Evolutionary conservation across 2,888 invertebrate species (phyloP), one percentile per base, ranked within the genome.

Genomic region (Phortica okadai): DNA sequence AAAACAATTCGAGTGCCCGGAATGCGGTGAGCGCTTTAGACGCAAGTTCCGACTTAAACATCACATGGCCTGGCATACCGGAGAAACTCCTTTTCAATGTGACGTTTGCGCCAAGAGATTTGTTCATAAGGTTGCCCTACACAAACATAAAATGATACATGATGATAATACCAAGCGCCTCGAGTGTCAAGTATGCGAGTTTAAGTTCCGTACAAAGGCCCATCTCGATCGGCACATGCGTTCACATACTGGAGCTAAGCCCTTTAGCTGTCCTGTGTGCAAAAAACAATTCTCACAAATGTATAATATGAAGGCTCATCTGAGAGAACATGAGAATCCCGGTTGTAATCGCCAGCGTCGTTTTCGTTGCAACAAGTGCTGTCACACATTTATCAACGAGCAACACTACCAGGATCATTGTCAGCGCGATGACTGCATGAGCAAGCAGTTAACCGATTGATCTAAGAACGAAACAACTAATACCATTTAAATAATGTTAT

Each of bases 191-290:
- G 82, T 88, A 6, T 93, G 93, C 78, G 90, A 92, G 45, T 87
- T 92, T 44, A 90, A 90, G 56, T 89, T 92, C 11, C 86, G 92
- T 25, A 92, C 92, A 21, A 92, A 91, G 56, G 92, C 92, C 3
- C 92, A 93, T 81, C 84, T 92, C 42, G 91, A 91, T 73, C 87
- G 92, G 11, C 92, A 92, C 78, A 89, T 91, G 84, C 89, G 92
- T 44, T 91, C 91, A 0, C 93, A 93, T 80, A 92, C 92, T 0
- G 92, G 92, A 2, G 89, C 86, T 25, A 87, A 88, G 8, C 87
- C 87, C 0, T 87, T 82, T 11, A 81, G 84, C 56, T 87, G 87
- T 10, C 87, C 88, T 0, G 81, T 86, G 7, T 87, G 87, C 74
- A 86, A 84, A 10, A 88, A 87, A 73, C 85, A 88, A 1, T 87